Evolutionary conservation across 2,888 invertebrate species (phyloP).

Genomic region (Lottia gigantea): DNA sequence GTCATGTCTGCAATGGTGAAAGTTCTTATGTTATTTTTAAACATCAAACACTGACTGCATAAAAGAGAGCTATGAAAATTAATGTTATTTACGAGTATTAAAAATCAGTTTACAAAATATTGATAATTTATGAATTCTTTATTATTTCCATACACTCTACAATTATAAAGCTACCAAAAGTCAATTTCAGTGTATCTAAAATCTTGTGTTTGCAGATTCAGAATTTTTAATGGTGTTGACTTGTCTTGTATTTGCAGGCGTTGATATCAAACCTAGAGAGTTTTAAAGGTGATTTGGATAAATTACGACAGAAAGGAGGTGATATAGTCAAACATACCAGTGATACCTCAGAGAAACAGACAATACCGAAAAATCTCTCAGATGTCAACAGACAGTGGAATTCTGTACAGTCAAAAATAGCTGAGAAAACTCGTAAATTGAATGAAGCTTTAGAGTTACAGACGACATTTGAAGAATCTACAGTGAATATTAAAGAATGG

Average conservation of each 20-base stretch:
- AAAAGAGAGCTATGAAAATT: no score
- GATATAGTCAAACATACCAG: slow-evolving; percentile 50
- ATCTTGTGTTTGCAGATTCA: background rate
- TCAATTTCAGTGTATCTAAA: no score
- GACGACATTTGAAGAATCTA: slow-evolving; percentile 44
- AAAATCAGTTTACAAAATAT: no score
- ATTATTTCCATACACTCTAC: no score
- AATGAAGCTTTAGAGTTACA: slow-evolving; percentile 51
- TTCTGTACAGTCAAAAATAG: slow-evolving; percentile 45
- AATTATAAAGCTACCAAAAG: background rate
- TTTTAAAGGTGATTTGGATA: slow-evolving; percentile 47
- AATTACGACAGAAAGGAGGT: slow-evolving; percentile 51
- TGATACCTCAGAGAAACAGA: slow-evolving; percentile 50
- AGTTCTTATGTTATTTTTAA: no score
- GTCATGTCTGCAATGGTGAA: no score
- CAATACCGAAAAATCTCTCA: slow-evolving; percentile 49
- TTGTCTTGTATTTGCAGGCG: slow-evolving; percentile 35
- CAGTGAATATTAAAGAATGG: slow-evolving; percentile 48
- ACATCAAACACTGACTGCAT: no score
- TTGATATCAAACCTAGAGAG: slow-evolving; percentile 50
- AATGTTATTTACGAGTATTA: no score
- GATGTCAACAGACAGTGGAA: slow-evolving; percentile 53
- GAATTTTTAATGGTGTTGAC: no score
- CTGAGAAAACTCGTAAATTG: slow-evolving; percentile 47
- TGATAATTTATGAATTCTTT: no score